Evolutionary conservation across 1,140 invertebrate genomes (phyloP), one percentile per base, ranked within the genome.

Genomic region (Leguminivora glycinivorella): DNA sequence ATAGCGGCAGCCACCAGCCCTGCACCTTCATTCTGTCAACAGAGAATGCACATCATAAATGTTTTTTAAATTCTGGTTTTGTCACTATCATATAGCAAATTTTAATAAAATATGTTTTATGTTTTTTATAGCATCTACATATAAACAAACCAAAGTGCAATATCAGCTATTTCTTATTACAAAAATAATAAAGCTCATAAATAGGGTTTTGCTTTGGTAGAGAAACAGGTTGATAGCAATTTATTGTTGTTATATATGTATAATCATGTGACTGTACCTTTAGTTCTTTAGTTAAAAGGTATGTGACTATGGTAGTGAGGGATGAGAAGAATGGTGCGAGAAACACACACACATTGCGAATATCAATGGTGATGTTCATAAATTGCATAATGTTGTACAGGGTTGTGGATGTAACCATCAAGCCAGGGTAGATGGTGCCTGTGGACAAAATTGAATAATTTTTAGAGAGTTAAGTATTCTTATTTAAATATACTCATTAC

Each of bases 341-440:
- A 92, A 99, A 99, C 19, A 99, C 98, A 92, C 98, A 99, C 17
- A 99, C 97, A 94, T 99, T 98, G 78, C 98, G 94, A 78, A 99
- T 98, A 85, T 99, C 97, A 83, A 99, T 96, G 4, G 98, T 97
- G 69, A 99, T 96, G 88, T 99, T 97, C 40, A 99, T 85, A 75
- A 97, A 94, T 93, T 97, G 96, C 86, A 98, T 94, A 1, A 98
- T 81, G 84, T 98, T 95, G 89, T 99, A 98, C 5, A 99, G 89
- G 0, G 95, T 94, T n/a, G 98, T 97, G 29, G 98, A 98, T 14
- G 98, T 99, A 31, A 99, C 94, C 98, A 99, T 99, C 72, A 99
- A 92, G 22, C 98, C 98, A 80, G 98, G 98, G 92, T 99, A 99
- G 74, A 99, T 99, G 17, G 98, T 99, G 72, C 97, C 95, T 96